phyloP scores from a whole-genome alignment of 2,113 vertebrate species.

The Pelobates fuscus region DNA sequence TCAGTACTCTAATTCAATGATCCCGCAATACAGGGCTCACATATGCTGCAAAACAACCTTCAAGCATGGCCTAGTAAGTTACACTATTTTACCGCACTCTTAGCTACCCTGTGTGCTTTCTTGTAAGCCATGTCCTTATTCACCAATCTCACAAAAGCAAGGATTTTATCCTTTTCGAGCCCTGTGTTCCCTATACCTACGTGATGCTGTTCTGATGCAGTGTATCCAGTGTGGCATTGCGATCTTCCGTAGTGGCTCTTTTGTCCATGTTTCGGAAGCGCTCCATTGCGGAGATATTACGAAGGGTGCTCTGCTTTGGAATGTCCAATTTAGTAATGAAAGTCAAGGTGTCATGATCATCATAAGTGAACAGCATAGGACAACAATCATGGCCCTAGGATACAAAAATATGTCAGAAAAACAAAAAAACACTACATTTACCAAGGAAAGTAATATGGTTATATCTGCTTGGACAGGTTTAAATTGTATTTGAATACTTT shows the following conservation, averaged over 20 bases:
- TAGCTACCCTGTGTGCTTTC: too few species aligned
- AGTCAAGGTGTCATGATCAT: constrained; percentile 85
- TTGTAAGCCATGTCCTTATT: too few species aligned
- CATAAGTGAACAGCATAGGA: constrained; percentile 95
- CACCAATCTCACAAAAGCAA: too few species aligned
- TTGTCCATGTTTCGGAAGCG: constrained; percentile 99
- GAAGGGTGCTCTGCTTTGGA: constrained; percentile 96
- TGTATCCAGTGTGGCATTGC: constrained; percentile 93
- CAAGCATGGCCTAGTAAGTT: too few species aligned
- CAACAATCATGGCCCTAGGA: constrained; percentile 97
- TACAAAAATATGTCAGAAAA: fast-evolving
- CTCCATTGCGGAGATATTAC: constrained; percentile 98
- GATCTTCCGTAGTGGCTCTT: constrained; percentile 94
- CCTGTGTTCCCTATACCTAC: constrained; percentile 73
- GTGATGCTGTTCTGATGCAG: constrained; percentile 99
- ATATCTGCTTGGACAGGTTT: neutral
- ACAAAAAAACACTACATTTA: neutral
- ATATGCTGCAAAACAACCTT: too few species aligned
- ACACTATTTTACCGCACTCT: too few species aligned
- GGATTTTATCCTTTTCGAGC: too few species aligned
- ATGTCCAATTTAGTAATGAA: constrained; percentile 96
- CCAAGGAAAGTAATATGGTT: too few species aligned
- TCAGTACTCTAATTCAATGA: too few species aligned
- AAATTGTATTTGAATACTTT: too few species aligned
- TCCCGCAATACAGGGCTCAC: too few species aligned